Conservation (phyloP, 2,797 vertebrate species). For the Delichon dasypus region DNA sequence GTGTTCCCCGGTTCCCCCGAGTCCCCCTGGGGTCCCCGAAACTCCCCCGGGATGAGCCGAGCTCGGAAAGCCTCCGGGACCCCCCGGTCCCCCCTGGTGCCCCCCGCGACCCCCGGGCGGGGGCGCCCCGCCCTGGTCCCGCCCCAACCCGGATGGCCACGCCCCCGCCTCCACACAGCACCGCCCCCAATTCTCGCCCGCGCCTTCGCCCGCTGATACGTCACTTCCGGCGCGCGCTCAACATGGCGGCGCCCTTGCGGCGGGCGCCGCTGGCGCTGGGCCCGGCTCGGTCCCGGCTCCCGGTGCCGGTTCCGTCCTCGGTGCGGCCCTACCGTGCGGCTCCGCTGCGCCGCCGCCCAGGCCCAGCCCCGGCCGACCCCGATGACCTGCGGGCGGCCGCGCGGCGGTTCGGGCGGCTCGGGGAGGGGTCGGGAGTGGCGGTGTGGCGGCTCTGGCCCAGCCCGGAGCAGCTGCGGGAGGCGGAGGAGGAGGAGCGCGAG, state of each 20-base stretch:
- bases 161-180: too few species aligned
- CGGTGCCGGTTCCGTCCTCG: too few species aligned
- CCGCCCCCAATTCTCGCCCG: too few species aligned
- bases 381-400: not conserved
- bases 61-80: too few species aligned
- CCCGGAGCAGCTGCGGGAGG: not conserved
- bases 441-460: not conserved
- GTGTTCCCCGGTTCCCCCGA: too few species aligned
- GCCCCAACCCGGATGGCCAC: too few species aligned
- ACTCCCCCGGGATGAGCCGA: too few species aligned
- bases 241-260: not conserved
- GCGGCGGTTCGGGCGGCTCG: not conserved
- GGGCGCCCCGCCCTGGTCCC: too few species aligned
- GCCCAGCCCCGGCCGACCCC: not conserved
- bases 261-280: not conserved
- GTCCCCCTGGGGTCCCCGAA: too few species aligned
- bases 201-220: not conserved
- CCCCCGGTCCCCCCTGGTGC: too few species aligned
- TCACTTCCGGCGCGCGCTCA: not conserved
- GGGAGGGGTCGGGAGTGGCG: not conserved
- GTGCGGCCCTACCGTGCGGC: not conserved
- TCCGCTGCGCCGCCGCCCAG: not conserved
- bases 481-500: not conserved
- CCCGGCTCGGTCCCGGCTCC: too few species aligned
- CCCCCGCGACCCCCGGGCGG: not conserved